phyloP scores from a whole-genome alignment of 2,113 vertebrate species.

The Podiceps cristatus region DNA sequence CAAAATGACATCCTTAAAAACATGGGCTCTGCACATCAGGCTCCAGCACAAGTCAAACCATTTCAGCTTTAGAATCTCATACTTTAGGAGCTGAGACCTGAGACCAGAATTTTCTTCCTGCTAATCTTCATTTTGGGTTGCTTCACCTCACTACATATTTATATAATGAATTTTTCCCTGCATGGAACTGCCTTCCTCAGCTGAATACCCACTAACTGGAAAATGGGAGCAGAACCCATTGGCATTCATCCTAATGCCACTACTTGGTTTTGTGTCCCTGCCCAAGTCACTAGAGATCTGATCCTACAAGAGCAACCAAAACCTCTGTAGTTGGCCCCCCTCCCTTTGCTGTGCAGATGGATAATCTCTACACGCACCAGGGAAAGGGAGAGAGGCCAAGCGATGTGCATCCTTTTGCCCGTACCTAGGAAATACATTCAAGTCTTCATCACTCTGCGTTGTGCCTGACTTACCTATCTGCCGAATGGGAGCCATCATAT shows the following conservation, averaged over 20 bases:
- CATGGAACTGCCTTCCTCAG: background rate
- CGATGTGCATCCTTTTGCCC: background rate
- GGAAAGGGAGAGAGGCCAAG: background rate
- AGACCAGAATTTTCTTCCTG: background rate
- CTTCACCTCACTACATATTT: background rate
- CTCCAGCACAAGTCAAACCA: background rate
- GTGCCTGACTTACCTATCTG: background rate
- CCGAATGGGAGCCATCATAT: background rate
- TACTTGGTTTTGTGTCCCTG: background rate
- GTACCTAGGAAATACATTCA: background rate
- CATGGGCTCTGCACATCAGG: background rate
- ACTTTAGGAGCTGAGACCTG: background rate
- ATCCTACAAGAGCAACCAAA: background rate
- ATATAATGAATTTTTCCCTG: background rate
- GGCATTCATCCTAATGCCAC: background rate
- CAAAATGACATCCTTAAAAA: background rate
- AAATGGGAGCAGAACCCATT: background rate
- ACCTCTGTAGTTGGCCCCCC: fast-evolving
- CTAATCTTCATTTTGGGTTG: background rate
- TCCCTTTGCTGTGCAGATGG: background rate
- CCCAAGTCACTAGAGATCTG: background rate
- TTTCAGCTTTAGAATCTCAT: background rate
- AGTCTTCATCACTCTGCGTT: background rate
- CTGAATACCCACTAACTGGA: background rate
- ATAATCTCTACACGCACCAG: background rate